Base-by-base conservation (phyloP, 2,113 vertebrate species). In the Labrus mixtus region DNA sequence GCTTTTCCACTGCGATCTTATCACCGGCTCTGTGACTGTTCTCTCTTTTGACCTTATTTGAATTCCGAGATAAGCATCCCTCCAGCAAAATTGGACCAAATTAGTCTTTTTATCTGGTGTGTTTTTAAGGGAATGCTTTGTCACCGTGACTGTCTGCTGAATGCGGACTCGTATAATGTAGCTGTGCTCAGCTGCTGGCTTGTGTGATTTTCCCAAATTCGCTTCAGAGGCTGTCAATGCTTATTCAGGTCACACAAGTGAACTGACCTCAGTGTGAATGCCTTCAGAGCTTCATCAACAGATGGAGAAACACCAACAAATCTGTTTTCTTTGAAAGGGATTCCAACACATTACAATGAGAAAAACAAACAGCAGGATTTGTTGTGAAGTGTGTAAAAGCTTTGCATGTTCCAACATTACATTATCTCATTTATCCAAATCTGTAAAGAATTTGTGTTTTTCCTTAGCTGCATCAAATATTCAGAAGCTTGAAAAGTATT, bases 31-130 rank as follows among this genome's bases (percentile, higher is more conserved):
- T 45, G 71, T 73, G 78, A 81, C 79, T 68, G 71, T 79, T 86
- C 91, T 89, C 68, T 85, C 61, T 82, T 87, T 89, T 89, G 86
- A 92, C 89, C 89, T 91, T 91, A 89, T 93, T 94, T 93, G 82
- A 92, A 91, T 91, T 78, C 68, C 39, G 37, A 93, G 90, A 94
- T 94, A 91, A 92, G 83, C 78, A 80, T 92, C 90, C 90, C 88
- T 68, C 76, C 36, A 79, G 88, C 84, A 68, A 87, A 90, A 90
- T 87, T 83, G 87, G 73, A 90, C 87, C 78, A 92, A 93, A 94
- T 94, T 85, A 91, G 89, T 76, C 83, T 86, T 93, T 41, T 93
- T 94, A 93, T 95, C 91, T 88, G 81, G 22, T 85, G 76, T 85
- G 71, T 89, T 66, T 90, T 92, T 86, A 90, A 88, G 83, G 83